A percentile compares a stretch with the other conserved stretches of the same genome.
These are phyloP conservation scores for Sebastes umbrosus DNA, from an alignment of 2,797 vertebrate species.

Conservation along the genomic window DNA sequence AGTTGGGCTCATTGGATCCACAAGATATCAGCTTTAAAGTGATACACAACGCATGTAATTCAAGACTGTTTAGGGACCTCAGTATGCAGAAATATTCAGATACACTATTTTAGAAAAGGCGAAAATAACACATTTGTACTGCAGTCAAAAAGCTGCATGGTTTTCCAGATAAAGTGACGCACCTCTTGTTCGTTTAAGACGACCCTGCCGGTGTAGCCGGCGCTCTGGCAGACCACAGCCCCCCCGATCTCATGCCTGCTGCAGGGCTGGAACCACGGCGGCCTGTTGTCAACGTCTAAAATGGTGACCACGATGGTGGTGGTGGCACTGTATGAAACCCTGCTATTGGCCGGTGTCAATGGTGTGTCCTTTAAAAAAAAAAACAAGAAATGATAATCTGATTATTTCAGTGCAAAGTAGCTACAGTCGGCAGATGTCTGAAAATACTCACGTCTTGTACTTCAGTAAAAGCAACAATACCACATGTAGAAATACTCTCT, in stretches of 20 bases:
- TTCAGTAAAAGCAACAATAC: too few species aligned
- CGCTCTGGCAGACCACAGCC: constrained; percentile 59
- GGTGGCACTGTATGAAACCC: constrained; percentile 7
- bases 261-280: constrained; percentile 83
- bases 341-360: fast-evolving
- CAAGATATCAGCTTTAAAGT: too few species aligned
- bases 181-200: constrained; percentile 64
- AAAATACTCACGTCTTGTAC: background rate
- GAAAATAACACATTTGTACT: too few species aligned
- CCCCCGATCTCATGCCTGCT: fast-evolving
- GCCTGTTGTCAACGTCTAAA: constrained; percentile 77
- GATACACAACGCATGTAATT: too few species aligned
- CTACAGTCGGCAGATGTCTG: background rate
- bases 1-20: too few species aligned
- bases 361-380: constrained; percentile 62
- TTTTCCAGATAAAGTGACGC: background rate
- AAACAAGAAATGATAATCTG: background rate
- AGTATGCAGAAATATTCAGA: too few species aligned
- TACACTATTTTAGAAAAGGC: too few species aligned
- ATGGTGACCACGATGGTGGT: constrained; percentile 73
- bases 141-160: too few species aligned
- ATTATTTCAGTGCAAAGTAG: background rate
- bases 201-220: constrained; percentile 71
- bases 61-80: too few species aligned
- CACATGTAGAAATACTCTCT: too few species aligned